These are phyloP conservation scores for Hypena proboscidalis DNA, from an alignment of 2,888 invertebrate species.

Conservation along the genomic window DNA sequence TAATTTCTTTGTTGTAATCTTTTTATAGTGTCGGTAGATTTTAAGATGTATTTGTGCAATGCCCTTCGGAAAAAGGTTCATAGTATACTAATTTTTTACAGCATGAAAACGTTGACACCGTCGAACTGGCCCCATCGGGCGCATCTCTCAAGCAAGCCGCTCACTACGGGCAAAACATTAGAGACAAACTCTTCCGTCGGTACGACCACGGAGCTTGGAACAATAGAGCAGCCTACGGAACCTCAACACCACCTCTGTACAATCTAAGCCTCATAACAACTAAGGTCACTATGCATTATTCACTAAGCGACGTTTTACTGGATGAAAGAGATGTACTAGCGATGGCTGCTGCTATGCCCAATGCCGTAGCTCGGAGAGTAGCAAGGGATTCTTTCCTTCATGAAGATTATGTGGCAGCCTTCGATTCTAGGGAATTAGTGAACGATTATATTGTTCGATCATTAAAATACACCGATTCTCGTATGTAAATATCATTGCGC, in stretches of 20 bases:
- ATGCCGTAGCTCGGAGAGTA: slow-evolving; percentile 55
- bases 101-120: slow-evolving; percentile 15
- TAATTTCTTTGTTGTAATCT: no score
- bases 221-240: slow-evolving; percentile 56
- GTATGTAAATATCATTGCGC: no score
- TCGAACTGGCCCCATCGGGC: slow-evolving; percentile 44
- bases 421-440: slow-evolving; percentile 62
- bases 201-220: slow-evolving; percentile 53
- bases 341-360: slow-evolving; percentile 63
- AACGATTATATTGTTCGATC: slow-evolving; percentile 58
- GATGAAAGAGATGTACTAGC: slow-evolving; percentile 61
- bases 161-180: slow-evolving; percentile 70
- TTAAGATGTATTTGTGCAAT: no score
- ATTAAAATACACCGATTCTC: slow-evolving; percentile 29
- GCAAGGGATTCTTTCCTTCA: slow-evolving; percentile 58
- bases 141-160: slow-evolving; percentile 66
- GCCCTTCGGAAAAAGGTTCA: no score
- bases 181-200: slow-evolving; percentile 58
- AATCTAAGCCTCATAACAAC: slow-evolving; percentile 55
- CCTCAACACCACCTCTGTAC: slow-evolving; percentile 54
- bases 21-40: no score
- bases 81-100: slow-evolving; percentile 1
- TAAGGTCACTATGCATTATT: slow-evolving; percentile 63
- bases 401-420: slow-evolving; percentile 54
- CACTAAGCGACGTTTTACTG: slow-evolving; percentile 54